Base-by-base conservation (phyloP, 1,140 invertebrate species). In the Brachionus asplanchnoidis region DNA sequence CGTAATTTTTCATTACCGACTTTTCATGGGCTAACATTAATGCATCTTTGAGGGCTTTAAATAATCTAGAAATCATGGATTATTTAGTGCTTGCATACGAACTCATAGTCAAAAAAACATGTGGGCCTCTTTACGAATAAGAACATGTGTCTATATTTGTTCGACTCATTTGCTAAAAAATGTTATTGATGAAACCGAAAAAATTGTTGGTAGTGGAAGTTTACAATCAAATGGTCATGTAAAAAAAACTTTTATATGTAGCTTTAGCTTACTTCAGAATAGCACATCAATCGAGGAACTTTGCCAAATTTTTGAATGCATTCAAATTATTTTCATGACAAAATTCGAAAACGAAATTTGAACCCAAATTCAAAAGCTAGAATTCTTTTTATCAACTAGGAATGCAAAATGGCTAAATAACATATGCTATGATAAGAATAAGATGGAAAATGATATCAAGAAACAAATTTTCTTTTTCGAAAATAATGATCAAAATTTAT, bases 11-110 rank as follows among this genome's bases (percentile, higher is more conserved):
- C 3, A 32, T 66, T 14, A 66, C 65, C 65, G 65, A 66, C 28
- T 66, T 66, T 66, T 66, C 65, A 66, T 66, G 65, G 65, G 65
- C 65, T 66, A 66, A 66, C 28, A 66, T 66, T 66, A 26, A 66
- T 66, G 65, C 65, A 66, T 28, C 8, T 66, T 8, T 53, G 50
- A 53, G 50, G 50, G 50, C 65, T 66, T 66, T 66, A 28, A 66
- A 66, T 66, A 66, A 66, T 66, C 23, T 66, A 17, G 65, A 66
- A 66, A 66, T 66, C 23, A 66, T 66, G 23, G 65, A 66, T 66
- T 66, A 66, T 66, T 28, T 66, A 66, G 65, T 66, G 17, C 60
- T 65, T 26, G 26, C 60, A 23, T 65, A 26, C 26, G 26, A 65
- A 65, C 17, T 65, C 26, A 65, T 65, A 28, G 60, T 65, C 60